Evolutionary conservation across 2,888 invertebrate genomes (phyloP).

Genomic region (Epiblema foenella): DNA sequence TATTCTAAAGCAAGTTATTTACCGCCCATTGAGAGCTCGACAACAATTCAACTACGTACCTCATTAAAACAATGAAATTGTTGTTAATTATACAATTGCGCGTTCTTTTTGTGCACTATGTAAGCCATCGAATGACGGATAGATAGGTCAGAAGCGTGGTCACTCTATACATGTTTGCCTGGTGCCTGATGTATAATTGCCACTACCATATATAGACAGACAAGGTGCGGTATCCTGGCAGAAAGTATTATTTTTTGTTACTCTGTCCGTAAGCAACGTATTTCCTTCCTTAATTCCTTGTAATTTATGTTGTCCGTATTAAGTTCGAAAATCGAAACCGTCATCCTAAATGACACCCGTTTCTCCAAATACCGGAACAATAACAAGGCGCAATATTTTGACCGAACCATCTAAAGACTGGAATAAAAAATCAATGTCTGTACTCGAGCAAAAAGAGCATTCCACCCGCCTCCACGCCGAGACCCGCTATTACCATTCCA

Average conservation of each 20-base stretch:
- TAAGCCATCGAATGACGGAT: not conserved
- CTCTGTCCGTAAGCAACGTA: not conserved
- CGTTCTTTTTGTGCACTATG: slow-evolving; percentile 15
- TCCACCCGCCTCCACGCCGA: slow-evolving; percentile 38
- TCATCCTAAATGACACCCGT: not conserved
- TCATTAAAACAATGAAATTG: slow-evolving; percentile 27
- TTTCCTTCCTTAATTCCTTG: not conserved
- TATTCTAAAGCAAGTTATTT: slow-evolving; percentile 37
- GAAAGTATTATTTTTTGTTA: not conserved
- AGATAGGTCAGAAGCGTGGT: not conserved
- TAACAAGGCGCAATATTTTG: slow-evolving; percentile 12
- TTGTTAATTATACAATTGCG: slow-evolving; percentile 12
- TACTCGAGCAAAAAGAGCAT: slow-evolving; percentile 32
- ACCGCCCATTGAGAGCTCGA: slow-evolving; percentile 28
- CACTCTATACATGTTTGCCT: not conserved
- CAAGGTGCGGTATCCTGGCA: not conserved
- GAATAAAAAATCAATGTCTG: slow-evolving; percentile 39
- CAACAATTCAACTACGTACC: slow-evolving; percentile 29
- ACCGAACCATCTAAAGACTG: slow-evolving; percentile 10
- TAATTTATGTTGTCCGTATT: not conserved
- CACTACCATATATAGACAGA: not conserved
- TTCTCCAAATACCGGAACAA: slow-evolving; percentile 2
- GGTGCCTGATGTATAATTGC: not conserved
- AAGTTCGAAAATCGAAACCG: not conserved
- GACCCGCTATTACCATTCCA: slow-evolving; percentile 16